These are phyloP conservation scores for Proterorhinus semilunaris DNA, from an alignment of 2,113 vertebrate genomes.

Conservation along the genomic window DNA sequence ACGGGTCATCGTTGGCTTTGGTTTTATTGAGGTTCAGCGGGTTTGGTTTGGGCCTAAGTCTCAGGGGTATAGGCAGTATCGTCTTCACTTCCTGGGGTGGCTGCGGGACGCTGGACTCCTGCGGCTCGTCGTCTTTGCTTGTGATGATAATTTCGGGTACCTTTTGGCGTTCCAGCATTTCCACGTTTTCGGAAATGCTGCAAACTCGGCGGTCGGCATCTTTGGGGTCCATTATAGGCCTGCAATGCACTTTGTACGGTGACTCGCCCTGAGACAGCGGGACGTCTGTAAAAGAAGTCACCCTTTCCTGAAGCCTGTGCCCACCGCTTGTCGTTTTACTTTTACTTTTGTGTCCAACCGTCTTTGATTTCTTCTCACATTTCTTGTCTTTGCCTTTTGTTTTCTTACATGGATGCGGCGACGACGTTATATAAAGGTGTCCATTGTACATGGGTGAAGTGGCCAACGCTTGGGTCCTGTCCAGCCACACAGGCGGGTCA, in stretches of 20 bases:
- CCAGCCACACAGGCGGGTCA: conserved; percentile 58
- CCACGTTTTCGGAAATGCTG: conserved; percentile 29
- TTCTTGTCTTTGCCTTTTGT: conserved; percentile 55
- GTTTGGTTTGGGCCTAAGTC: background rate
- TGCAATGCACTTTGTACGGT: conserved; percentile 32
- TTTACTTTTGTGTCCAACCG: conserved; percentile 41
- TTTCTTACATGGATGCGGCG: conserved; percentile 45
- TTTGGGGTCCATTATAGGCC: conserved; percentile 34
- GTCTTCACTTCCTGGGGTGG: conserved; percentile 2
- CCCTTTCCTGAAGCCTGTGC: conserved; percentile 46
- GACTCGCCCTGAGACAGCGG: conserved; percentile 41
- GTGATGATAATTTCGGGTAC: conserved; percentile 71
- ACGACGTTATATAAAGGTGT: conserved; percentile 47
- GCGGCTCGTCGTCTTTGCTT: conserved; percentile 53
- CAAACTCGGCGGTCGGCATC: conserved; percentile 31
- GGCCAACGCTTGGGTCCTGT: conserved; percentile 61
- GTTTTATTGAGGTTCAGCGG: conserved; percentile 27
- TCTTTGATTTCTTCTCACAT: conserved; percentile 31
- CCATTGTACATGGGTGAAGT: conserved; percentile 67
- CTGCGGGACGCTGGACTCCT: background rate
- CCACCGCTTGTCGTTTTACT: conserved; percentile 20
- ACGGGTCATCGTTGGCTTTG: conserved; percentile 37
- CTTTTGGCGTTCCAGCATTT: conserved; percentile 54
- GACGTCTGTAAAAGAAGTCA: conserved; percentile 53
- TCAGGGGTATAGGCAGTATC: conserved; percentile 40